Base-by-base conservation (phyloP, 2,888 invertebrate species). In the Synanthedon vespiformis region DNA sequence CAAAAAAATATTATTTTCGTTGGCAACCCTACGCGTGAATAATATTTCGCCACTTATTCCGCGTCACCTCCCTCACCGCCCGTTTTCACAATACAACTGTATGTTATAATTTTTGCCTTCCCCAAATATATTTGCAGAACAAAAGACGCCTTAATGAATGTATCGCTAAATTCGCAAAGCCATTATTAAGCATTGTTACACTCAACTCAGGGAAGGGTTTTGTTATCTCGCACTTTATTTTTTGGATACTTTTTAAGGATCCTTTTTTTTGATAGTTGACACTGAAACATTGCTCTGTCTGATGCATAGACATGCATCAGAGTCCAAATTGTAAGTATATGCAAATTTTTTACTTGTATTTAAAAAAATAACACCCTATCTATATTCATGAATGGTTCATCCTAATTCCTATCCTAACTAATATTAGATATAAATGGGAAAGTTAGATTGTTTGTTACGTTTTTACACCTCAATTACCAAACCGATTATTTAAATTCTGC, bases 91-190 rank as follows among this genome's bases (percentile, higher is more conserved):
- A 81, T 79, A 72, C 72, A 68, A 76, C 75, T 75, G 84, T 83
- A 84, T 83, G 85, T 86, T 83, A 85, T 84, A 87, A 86, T 86
- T 87, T 87, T 85, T 85, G 84, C 79, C 75, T 77, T 74, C 80
- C 80, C 79, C 76, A 77, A 73, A 83, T 81, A 77, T 78, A 80
- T 82, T 72, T 69, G 64, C 63, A 61, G 80, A 84, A 87, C 86
- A 86, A 87, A 82, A 82, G 84, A 63, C 70, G 61, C 60, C 72
- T 72, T 86, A 86, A 87, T 84, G 85, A 87, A 86, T 76, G 82
- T 85, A 87, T 87, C 77, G 84, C 77, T 65, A 76, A 77, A 75
- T 80, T 78, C 74, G 71, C 77, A 69, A 78, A 82, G 77, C 77
- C 85, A 74, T 86, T 86, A 86, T 84, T 82, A 83, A 76, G 81